phyloP scores from a whole-genome alignment of 1,140 invertebrate genomes.

The Drosophila biarmipes region DNA sequence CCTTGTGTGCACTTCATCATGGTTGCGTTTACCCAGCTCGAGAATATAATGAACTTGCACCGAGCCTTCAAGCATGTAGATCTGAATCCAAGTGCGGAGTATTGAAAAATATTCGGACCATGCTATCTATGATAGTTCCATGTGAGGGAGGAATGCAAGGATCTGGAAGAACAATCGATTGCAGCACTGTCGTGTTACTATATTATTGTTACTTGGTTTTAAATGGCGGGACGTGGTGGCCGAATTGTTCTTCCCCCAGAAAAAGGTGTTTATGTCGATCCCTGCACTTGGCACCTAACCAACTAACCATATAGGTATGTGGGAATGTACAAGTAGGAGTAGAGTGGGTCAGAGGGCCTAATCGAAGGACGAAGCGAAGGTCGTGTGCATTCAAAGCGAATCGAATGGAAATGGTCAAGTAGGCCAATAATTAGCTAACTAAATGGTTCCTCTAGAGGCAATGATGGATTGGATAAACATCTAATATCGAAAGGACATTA shows the following conservation, averaged over 20 bases:
- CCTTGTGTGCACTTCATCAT: constrained; percentile 4
- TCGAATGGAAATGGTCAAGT: constrained; percentile 13
- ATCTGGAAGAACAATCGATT: constrained; percentile 65
- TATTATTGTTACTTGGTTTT: constrained; percentile 26
- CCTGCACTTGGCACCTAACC: constrained; percentile 26
- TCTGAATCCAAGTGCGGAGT: constrained; percentile 5
- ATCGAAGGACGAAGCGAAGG: constrained; percentile 11
- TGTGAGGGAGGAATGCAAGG: constrained; percentile 26
- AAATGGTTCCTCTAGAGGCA: constrained; percentile 16
- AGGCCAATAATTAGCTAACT: constrained; percentile 32
- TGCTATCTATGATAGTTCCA: background rate
- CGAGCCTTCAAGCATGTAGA: background rate
- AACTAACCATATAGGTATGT: background rate
- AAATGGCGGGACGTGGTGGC: constrained; percentile 35
- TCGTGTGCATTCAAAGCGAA: constrained; percentile 9
- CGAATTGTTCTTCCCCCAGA: constrained; percentile 31
- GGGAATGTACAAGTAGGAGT: constrained; percentile 1
- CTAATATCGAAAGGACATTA: constrained; percentile 39
- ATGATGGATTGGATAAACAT: constrained; percentile 3
- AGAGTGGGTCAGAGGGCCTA: constrained; percentile 4
- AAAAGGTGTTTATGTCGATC: constrained; percentile 12
- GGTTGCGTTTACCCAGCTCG: background rate
- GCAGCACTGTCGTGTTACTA: background rate
- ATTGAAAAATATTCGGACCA: background rate
- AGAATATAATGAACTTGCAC: background rate